Evolutionary conservation across 1,140 invertebrate genomes (phyloP).

Genomic region (Leptinotarsa lineolata): DNA sequence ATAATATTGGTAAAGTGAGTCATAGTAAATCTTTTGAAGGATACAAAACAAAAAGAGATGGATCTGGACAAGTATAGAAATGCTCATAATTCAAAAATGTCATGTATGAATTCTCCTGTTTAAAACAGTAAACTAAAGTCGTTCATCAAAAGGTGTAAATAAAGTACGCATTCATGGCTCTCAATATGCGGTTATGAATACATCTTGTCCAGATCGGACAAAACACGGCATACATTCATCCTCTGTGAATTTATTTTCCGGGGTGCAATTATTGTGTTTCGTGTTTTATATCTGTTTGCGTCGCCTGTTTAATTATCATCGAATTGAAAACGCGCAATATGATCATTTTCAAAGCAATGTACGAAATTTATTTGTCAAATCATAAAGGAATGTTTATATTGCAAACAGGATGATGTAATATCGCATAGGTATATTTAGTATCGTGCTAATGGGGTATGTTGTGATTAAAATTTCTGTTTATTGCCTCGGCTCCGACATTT

Average conservation of each 20-base stretch:
- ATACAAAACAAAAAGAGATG: no score
- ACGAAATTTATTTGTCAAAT: constrained; percentile 54
- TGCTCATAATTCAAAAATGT: not conserved
- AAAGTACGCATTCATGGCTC: not conserved
- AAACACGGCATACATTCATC: constrained; percentile 15
- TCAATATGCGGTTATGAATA: constrained; percentile 13
- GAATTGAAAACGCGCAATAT: constrained; percentile 49
- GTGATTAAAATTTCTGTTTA: constrained; percentile 57
- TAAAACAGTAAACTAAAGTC: not conserved
- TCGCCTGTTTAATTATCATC: constrained; percentile 48
- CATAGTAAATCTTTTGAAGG: no score
- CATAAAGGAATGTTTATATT: constrained; percentile 53
- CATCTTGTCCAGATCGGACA: constrained; percentile 18
- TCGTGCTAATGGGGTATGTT: constrained; percentile 53
- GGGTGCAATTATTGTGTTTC: constrained; percentile 39
- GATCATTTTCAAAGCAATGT: constrained; percentile 45
- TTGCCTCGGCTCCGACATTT: constrained; percentile 49
- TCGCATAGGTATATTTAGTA: constrained; percentile 53
- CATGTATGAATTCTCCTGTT: not conserved
- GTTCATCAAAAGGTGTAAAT: not conserved
- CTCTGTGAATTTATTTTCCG: constrained; percentile 34
- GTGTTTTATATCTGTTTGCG: constrained; percentile 45
- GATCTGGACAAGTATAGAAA: no score
- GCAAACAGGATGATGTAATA: constrained; percentile 45
- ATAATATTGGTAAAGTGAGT: no score